phyloP scores from a whole-genome alignment of 2,113 vertebrate genomes.

The Epinephelus fuscoguttatus region DNA sequence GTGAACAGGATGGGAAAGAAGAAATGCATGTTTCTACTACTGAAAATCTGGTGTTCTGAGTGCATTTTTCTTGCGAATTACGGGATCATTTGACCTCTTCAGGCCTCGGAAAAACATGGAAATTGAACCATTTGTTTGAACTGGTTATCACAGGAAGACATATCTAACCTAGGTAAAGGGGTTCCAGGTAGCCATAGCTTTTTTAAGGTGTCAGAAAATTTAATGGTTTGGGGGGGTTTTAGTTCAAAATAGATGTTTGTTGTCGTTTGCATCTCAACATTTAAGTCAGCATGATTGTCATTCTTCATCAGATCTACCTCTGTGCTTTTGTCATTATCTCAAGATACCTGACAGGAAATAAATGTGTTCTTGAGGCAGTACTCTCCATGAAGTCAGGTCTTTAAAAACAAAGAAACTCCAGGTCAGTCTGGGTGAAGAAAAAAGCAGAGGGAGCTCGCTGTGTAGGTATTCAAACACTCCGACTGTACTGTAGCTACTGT shows the following conservation, averaged over 20 bases:
- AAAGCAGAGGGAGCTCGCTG: background rate
- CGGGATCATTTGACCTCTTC: background rate
- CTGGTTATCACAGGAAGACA: background rate
- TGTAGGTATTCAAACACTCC: conserved; percentile 13
- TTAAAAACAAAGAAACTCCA: conserved; percentile 2
- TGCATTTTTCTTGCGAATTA: background rate
- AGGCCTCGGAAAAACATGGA: background rate
- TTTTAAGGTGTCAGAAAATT: background rate
- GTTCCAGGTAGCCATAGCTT: background rate
- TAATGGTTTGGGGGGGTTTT: background rate
- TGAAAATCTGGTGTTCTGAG: background rate
- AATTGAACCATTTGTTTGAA: background rate
- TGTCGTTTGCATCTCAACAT: background rate
- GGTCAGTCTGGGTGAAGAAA: conserved; percentile 14
- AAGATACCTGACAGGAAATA: background rate
- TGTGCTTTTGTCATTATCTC: background rate
- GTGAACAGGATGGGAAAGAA: background rate
- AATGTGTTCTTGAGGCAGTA: background rate
- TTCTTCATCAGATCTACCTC: background rate
- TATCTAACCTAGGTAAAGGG: background rate
- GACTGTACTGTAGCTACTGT: conserved; percentile 9
- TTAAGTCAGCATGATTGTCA: background rate
- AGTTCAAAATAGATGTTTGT: background rate
- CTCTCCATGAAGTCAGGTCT: background rate
- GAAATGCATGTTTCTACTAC: background rate